These are phyloP conservation scores for Nomada fabriciana DNA, from an alignment of 2,888 invertebrate genomes.

Conservation along the genomic window DNA sequence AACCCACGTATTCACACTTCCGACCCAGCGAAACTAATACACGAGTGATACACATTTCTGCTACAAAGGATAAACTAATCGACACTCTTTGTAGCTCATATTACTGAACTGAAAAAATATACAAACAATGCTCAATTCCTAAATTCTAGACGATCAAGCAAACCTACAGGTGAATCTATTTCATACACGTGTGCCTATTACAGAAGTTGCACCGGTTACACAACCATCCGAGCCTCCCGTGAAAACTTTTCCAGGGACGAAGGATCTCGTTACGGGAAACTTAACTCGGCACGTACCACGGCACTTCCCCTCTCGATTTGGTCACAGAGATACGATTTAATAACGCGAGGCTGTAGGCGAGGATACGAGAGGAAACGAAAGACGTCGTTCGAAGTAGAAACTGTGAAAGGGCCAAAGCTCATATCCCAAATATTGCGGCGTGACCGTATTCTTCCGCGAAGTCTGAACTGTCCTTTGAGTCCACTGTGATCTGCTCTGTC, in stretches of 20 bases:
- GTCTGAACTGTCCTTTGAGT: neutral
- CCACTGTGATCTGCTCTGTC: neutral
- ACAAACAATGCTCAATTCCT: neutral
- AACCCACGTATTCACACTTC: too few species aligned
- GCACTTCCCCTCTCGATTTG: neutral
- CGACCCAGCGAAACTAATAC: too few species aligned
- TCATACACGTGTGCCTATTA: neutral
- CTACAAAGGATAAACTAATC: too few species aligned
- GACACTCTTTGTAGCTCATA: too few species aligned
- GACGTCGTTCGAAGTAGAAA: neutral
- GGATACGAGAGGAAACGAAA: neutral
- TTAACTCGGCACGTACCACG: conserved; percentile 20
- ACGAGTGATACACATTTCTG: too few species aligned
- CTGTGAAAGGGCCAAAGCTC: conserved; percentile 20
- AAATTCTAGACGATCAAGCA: conserved; percentile 35
- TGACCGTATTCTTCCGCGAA: conserved; percentile 9
- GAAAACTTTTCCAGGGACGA: conserved; percentile 31
- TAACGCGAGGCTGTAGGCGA: conserved; percentile 22
- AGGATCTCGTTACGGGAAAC: conserved; percentile 56
- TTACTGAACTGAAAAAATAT: too few species aligned
- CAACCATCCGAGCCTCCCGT: neutral
- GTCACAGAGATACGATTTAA: conserved; percentile 44
- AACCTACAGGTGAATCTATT: conserved; percentile 18
- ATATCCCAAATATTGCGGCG: conserved; percentile 36
- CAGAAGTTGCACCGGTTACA: neutral